Percentiles rank a stretch among this genome's conserved stretches.
Evolutionary conservation across 30 jellyfish, hydroid and myxozoan species (phyloP).

Genomic region (Hydractinia echinata): DNA sequence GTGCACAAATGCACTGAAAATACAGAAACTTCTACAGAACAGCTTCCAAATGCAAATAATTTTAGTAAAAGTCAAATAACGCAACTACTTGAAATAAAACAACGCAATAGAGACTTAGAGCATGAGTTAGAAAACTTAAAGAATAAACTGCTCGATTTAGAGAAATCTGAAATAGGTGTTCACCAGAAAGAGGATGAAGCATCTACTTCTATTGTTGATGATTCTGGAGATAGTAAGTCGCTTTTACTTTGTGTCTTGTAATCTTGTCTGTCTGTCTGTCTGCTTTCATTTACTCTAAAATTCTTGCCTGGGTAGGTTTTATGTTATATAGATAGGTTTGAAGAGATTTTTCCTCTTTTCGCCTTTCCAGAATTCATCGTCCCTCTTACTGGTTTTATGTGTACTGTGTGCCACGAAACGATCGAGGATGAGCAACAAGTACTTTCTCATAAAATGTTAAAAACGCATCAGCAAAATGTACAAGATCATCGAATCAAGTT

Average conservation of each 20-base stretch:
- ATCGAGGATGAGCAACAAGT: not conserved
- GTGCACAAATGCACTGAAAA: too few species aligned
- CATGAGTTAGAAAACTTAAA: not conserved
- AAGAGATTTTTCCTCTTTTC: not conserved
- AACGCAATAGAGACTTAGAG: slow-evolving; percentile 7
- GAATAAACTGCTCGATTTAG: not conserved
- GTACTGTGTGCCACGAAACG: slow-evolving; percentile 30
- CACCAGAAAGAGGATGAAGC: too few species aligned
- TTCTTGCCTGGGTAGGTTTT: not conserved
- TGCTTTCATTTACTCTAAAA: not conserved
- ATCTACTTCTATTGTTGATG: too few species aligned
- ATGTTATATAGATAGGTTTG: not conserved
- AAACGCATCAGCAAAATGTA: too few species aligned
- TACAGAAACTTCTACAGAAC: too few species aligned
- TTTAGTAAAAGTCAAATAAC: not conserved
- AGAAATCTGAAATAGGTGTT: not conserved
- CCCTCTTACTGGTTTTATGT: slow-evolving; percentile 21
- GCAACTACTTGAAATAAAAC: slow-evolving; percentile 7
- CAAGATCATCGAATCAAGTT: too few species aligned
- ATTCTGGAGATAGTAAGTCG: too few species aligned
- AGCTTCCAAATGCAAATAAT: too few species aligned
- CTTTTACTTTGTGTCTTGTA: too few species aligned
- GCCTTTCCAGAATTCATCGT: slow-evolving; percentile 4
- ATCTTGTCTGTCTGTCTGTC: too few species aligned
- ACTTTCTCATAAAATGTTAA: not conserved